These are phyloP conservation scores for Drosophila punjabiensis DNA, from an alignment of 1,140 invertebrate genomes.

Conservation along the genomic window DNA sequence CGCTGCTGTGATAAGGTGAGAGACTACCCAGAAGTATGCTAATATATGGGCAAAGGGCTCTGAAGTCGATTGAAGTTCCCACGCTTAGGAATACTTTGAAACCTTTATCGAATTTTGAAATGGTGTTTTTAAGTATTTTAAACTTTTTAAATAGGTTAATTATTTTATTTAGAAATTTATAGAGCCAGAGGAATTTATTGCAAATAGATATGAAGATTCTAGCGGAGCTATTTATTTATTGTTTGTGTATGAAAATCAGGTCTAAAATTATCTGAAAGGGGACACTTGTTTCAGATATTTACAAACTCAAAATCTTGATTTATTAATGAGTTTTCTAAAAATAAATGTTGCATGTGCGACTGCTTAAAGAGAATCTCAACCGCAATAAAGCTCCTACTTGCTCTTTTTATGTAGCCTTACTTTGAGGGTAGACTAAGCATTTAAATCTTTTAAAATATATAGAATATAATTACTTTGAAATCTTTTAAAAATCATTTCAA, in stretches of 20 bases:
- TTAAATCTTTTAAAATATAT: neutral
- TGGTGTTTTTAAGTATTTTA: neutral
- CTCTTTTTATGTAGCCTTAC: neutral
- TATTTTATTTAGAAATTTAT: neutral
- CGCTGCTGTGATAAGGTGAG: neutral
- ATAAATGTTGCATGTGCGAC: neutral
- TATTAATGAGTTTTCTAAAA: neutral
- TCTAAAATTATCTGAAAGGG: neutral
- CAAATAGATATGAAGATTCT: neutral
- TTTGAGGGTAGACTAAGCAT: too few relatives aligned
- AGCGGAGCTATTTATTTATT: too few relatives aligned
- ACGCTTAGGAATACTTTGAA: neutral
- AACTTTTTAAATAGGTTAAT: neutral
- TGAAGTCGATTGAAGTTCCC: neutral
- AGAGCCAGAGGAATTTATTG: neutral
- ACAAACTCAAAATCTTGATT: neutral
- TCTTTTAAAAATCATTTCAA: neutral
- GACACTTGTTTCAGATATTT: neutral
- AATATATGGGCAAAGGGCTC: conserved; percentile 4
- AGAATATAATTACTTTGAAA: neutral
- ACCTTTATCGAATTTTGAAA: neutral
- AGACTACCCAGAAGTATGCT: conserved; percentile 17
- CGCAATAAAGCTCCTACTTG: too few relatives aligned
- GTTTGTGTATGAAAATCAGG: neutral
- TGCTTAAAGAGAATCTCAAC: neutral